Base-by-base conservation (phyloP, 2,113 vertebrate species). In the Erythrocebus patas region DNA sequence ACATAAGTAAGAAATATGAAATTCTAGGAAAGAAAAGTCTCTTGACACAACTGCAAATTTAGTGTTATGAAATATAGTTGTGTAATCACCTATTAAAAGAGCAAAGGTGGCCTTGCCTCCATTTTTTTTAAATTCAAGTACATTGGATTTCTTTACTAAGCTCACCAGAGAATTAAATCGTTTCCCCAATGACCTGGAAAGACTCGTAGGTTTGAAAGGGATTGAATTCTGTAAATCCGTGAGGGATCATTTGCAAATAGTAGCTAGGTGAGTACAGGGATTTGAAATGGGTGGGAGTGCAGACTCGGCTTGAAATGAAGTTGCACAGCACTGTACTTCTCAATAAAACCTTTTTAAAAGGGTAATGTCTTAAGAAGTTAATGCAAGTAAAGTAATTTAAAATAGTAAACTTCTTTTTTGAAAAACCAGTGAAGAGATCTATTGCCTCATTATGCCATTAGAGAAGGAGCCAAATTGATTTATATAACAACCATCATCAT, bases 41-140 rank as follows among this genome's bases (percentile, higher is more conserved):
- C 86, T 87, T 70, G 40, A 52, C 22, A 75, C 43, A 91, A 43
- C 50, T 93, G 32, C 82, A 83, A 87, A 80, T 97, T 75, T 93
- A 95, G 89, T 94, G 30, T 66, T 89, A 40, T 94, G 48, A 86
- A 96, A 96, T 96, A 85, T 59, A 75, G 43, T 72, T 83, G 86
- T 40, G 45, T 40, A 94, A 88, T 96, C 25, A 92, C 2, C 8
- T 79, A 66, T 48, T 20, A 95, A 89, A 93, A 89, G 68, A 64
- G 52, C 78, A 95, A 76, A 93, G 40, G 23, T 93, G 88, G 14
- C 66, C n/a, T 55, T 90, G 55, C 55, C 35, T 75, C 16, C 50
- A 94, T 25, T 45, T 38, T 64, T 59, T 57, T 16, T 11, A 20
- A 27, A 91, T 61, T 32, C 12, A 0, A 38, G 27, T 96, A 59